Evolutionary conservation across 2,113 vertebrate species (phyloP), one percentile per base, ranked within the genome.

Genomic region (Triplophysa rosa): DNA sequence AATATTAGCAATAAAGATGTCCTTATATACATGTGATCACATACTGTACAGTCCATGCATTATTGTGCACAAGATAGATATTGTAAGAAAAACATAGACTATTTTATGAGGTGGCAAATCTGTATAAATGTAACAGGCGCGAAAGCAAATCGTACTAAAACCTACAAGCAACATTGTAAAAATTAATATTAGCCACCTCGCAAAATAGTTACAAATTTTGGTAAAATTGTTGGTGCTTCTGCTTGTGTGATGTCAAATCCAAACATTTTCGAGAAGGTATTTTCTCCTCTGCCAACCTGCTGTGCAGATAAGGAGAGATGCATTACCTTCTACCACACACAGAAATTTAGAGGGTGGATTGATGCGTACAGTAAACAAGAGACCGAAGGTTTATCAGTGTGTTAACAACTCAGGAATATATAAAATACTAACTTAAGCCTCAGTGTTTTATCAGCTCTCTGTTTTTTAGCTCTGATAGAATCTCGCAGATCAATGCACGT

Each of bases 1-100:
- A 80, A 80, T 74, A 82, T 76, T 49, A 77, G 67, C 59, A 76
- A 24, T 47, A 29, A 66, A 79, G 59, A 67, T 5, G 16, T 59
- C 58, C 40, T 40, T 2, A 72, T 58, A 21, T 16, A 10, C 33
- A 8, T 16, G 19, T 70, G 47, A 66, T 63, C 33, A 58, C 56
- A 69, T 58, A 21, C 14, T 49, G n/a, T 26, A 21, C 14, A 58
- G n/a, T 26, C 8, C 49, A 23, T 69, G 16, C 47, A 71, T 37
- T 37, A 37, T 7, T 37, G 33, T 37, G 33, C 33, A 37, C 33
- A 37, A 29, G 26, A 29, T 29, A 29, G 26, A 29, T 29, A 29
- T 29, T 29, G 26, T 29, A 2, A 29, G 1, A 7, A 37, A 37
- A 37, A 7, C 33, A 37, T 37, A 37, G 33, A 37, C 33, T 37